Evolutionary conservation across 2,113 vertebrate species (phyloP).

Genomic region (Zapus hudsonius): DNA sequence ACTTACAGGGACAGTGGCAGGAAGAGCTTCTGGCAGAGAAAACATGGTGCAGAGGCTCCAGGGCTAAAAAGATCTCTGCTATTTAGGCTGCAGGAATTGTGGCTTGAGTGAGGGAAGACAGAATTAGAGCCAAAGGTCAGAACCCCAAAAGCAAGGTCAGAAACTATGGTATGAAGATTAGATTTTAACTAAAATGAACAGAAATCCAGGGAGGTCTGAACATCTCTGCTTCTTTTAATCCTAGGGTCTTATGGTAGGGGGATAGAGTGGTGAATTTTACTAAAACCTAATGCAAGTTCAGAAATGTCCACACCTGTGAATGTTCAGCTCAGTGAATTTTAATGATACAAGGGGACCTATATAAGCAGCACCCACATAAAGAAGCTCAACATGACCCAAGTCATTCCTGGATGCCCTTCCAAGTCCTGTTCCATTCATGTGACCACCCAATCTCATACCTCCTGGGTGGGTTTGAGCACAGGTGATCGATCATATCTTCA

Average conservation of each 20-base stretch:
- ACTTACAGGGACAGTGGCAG: too few species aligned
- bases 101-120: too few species aligned
- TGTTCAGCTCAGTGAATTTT: background rate
- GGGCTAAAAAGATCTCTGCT: too few species aligned
- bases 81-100: too few species aligned
- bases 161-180: too few species aligned
- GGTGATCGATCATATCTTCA: background rate
- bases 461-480: background rate
- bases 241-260: background rate
- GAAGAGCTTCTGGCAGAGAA: too few species aligned
- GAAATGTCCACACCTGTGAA: background rate
- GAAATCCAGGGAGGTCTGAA: too few species aligned
- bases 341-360: background rate
- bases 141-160: too few species aligned
- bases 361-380: background rate
- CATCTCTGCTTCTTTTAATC: background rate
- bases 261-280: background rate
- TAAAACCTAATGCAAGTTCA: background rate
- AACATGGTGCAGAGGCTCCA: too few species aligned
- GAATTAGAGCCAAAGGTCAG: too few species aligned
- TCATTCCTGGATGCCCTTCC: background rate
- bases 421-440: background rate
- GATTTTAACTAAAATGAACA: too few species aligned
- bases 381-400: background rate
- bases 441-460: fast-evolving